Base-by-base conservation (phyloP, 2,797 vertebrate species). In the Schizopygopsis pylzovi region DNA sequence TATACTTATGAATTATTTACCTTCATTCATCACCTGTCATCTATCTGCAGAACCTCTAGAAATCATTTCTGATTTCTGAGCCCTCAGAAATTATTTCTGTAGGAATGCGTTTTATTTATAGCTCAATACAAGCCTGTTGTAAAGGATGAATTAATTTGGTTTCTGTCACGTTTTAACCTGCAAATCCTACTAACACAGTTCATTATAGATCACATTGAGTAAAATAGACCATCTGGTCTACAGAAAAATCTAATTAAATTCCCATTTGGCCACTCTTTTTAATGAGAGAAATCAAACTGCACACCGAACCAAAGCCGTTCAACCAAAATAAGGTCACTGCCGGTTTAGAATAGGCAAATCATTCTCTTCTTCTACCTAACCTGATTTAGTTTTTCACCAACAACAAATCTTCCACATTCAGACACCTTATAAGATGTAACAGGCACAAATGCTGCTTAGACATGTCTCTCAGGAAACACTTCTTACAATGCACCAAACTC, bases 191-290 rank as follows among this genome's bases (percentile, higher is more conserved):
- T 33, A 41, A 63, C 59, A 68, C 11, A 43, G 15, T 84, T 84
- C 18, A 84, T 78, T 78, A 56, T 10, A 41, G 15, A 79, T 59
- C 2, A 1, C 43, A 59, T 20, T 12, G 18, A 33, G 16, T 3
- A 54, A 77, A 78, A 47, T 43, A 79, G 39, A 71, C 75, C 73
- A 84, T 84, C 73, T 79, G 83, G 33, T 52, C 45, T 43, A 39
- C 33, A 70, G 73, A 68, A 76, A 68, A 65, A 68, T 43, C 33
- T 0, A 41, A 84, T 68, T 68, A 68, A 77, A 68, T 84, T 47
- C 45, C 20, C 12, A 52, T 77, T 84, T 54, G 45, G 61, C 59
- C 15, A 45, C 13, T 52, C 13, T 52, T 65, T 75, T 70, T 7
- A 22, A 37, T 63, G 41, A 37, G 3, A 83, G 11, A 22, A 63